Evolutionary conservation across 2,888 invertebrate genomes (phyloP).

Genomic region (Drosophila quinaria): DNA sequence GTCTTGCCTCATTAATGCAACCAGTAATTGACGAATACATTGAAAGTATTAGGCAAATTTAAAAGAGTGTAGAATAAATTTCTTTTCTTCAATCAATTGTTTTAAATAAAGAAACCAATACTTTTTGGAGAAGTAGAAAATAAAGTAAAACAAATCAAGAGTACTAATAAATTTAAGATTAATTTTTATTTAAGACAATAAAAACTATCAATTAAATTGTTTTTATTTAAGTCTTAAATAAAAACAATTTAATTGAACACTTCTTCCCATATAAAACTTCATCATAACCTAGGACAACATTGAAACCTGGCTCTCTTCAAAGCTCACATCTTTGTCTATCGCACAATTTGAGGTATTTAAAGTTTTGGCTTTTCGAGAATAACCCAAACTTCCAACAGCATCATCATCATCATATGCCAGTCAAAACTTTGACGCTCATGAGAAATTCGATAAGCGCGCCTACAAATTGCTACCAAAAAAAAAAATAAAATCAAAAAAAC

Average conservation of each 20-base stretch:
- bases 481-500: constrained; percentile 9
- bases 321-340: not conserved
- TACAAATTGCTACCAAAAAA: constrained; percentile 28
- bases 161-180: no score
- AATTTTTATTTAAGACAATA: no score
- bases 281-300: constrained; percentile 27
- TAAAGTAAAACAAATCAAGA: no score
- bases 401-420: constrained; percentile 31
- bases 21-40: constrained; percentile 3
- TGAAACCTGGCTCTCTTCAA: not conserved
- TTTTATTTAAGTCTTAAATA: no score
- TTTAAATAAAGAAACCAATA: no score
- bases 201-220: no score
- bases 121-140: no score
- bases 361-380: not conserved
- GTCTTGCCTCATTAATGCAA: not conserved
- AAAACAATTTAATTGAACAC: no score
- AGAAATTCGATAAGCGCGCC: constrained; percentile 27
- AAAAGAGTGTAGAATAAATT: not conserved
- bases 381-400: not conserved
- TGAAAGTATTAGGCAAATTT: not conserved
- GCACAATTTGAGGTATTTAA: not conserved
- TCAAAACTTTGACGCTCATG: constrained; percentile 32
- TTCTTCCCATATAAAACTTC: no score
- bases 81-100: not conserved